These are phyloP conservation scores for Prunella fulvescens DNA, from an alignment of 2,113 vertebrate genomes.

Conservation along the genomic window DNA sequence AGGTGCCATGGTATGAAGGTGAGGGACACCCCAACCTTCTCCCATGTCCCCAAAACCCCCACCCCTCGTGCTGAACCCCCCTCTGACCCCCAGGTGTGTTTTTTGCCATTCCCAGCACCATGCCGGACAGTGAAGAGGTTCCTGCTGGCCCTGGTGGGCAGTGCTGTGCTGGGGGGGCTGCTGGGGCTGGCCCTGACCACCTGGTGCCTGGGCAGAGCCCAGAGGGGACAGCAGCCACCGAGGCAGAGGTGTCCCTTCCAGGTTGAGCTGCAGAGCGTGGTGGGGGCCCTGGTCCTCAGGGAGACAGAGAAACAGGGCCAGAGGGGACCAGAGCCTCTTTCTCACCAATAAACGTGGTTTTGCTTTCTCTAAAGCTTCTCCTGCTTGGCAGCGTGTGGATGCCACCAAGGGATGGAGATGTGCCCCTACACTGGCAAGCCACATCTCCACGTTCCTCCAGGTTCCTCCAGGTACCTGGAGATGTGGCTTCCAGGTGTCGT, in stretches of 20 bases:
- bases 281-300: neutral
- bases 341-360: neutral
- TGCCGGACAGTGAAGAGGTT: neutral
- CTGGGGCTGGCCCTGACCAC: neutral
- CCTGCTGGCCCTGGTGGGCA: slow-evolving; percentile 24
- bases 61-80: accelerated
- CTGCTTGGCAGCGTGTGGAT: accelerated
- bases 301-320: accelerated
- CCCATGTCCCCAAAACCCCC: neutral
- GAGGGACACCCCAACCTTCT: neutral
- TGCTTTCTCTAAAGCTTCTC: neutral
- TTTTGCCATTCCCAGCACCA: accelerated
- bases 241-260: neutral
- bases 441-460: neutral
- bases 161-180: neutral
- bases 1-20: slow-evolving; percentile 11
- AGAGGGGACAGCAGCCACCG: accelerated
- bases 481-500: neutral
- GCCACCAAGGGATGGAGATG: neutral
- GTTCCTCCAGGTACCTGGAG: neutral
- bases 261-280: neutral
- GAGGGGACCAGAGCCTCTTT: neutral
- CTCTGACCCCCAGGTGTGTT: neutral
- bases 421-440: neutral
- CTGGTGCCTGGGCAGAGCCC: accelerated